Percentiles rank a stretch among this genome's conserved stretches.
Evolutionary conservation across 2,113 vertebrate genomes (phyloP).

Genomic region (Lepisosteus oculatus): DNA sequence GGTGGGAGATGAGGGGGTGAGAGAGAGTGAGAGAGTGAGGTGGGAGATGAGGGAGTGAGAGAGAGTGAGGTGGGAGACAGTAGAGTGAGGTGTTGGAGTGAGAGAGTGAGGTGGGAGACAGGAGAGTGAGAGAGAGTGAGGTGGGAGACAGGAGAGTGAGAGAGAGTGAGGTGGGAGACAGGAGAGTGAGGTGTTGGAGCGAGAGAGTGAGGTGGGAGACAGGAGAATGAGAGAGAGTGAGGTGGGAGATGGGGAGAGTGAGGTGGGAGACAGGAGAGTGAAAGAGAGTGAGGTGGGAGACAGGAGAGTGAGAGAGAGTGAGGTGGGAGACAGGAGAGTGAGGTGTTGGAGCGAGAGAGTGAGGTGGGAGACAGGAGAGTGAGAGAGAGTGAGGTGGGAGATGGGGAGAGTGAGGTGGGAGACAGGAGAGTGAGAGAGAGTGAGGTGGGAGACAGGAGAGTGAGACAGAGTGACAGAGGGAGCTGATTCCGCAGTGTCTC

Average conservation of each 20-base stretch:
- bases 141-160: not conserved
- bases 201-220: not conserved
- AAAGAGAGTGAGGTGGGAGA: slow-evolving; percentile 34
- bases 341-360: not conserved
- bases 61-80: slow-evolving; percentile 34
- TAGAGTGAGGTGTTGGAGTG: not conserved
- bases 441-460: not conserved
- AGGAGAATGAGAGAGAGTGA: no score
- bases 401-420: no score
- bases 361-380: not conserved
- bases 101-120: not conserved
- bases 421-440: not conserved
- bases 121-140: not conserved
- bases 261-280: no score
- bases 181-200: no score
- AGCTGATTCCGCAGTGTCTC: no score
- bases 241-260: no score
- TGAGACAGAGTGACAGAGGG: no score
- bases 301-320: slow-evolving; percentile 15
- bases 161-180: not conserved
- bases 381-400: not conserved
- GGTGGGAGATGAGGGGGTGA: not conserved
- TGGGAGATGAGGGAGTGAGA: not conserved
- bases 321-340: not conserved
- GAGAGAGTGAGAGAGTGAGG: no score